Percentiles rank a stretch among this genome's conserved stretches.
Evolutionary conservation across 2,113 vertebrate species (phyloP).

Genomic region (Seriola dumerili): DNA sequence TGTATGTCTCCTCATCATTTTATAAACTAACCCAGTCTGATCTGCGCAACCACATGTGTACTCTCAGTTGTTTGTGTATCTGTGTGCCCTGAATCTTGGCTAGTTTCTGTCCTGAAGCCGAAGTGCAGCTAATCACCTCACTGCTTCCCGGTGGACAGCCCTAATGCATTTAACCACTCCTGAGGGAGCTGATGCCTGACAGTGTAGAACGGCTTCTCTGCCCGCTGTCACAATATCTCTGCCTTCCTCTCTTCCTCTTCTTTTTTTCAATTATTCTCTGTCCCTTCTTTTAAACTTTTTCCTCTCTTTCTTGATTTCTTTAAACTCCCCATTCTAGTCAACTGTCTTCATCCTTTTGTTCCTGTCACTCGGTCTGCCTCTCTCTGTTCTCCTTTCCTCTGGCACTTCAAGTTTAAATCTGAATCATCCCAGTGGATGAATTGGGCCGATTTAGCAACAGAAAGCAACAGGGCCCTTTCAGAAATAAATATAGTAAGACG

Average conservation of each 20-base stretch:
- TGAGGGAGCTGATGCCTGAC: constrained; percentile 65
- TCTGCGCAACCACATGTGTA: not conserved
- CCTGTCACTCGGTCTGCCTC: not conserved
- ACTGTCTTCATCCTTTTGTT: constrained; percentile 10
- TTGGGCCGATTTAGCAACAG: not conserved
- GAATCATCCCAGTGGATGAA: not conserved
- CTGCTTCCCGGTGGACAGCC: constrained; percentile 62
- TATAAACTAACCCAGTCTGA: not conserved
- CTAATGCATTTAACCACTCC: constrained; percentile 74
- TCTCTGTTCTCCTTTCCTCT: not conserved
- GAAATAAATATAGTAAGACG: not conserved
- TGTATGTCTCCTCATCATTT: not conserved
- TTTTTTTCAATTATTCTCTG: constrained; percentile 19
- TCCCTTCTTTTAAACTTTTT: constrained; percentile 11
- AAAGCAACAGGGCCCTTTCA: not conserved
- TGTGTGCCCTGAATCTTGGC: constrained; percentile 47
- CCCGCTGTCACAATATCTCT: constrained; percentile 48
- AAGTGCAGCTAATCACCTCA: constrained; percentile 73
- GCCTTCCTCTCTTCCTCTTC: constrained; percentile 14
- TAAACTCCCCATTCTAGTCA: constrained; percentile 31
- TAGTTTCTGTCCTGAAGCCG: constrained; percentile 51
- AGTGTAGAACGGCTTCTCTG: constrained; percentile 58
- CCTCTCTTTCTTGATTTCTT: constrained; percentile 22
- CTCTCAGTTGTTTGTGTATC: constrained; percentile 21
- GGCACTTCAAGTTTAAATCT: not conserved